Evolutionary conservation across 2,113 vertebrate species (phyloP).

Genomic region (Urocynchramus pylzowi): DNA sequence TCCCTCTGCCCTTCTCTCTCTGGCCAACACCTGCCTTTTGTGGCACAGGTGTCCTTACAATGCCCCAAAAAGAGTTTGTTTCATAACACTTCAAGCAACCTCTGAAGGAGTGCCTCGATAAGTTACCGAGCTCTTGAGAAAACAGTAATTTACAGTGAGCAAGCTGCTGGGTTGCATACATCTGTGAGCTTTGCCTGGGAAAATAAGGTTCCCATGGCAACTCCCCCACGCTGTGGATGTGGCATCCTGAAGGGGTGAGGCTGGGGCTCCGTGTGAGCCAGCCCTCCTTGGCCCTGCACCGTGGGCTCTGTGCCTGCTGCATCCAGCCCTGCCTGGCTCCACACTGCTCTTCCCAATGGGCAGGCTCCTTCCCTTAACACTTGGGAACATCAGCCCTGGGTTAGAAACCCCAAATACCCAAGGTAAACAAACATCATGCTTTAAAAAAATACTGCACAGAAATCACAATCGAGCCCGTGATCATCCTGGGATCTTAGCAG

Average conservation of each 20-base stretch:
- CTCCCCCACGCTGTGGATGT: conserved; percentile 23
- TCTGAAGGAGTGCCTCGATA: not conserved
- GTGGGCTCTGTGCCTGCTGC: not conserved
- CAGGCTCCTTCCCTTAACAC: not conserved
- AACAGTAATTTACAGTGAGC: conserved; percentile 50
- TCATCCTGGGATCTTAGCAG: not conserved
- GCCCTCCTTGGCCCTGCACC: not conserved
- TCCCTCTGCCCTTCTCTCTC: not conserved
- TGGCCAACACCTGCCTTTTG: not conserved
- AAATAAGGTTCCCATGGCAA: conserved; percentile 64
- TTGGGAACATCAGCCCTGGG: rapidly evolving
- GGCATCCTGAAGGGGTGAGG: conserved; percentile 25
- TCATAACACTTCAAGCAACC: conserved; percentile 45
- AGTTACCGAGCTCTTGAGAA: conserved; percentile 59
- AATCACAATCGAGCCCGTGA: not conserved
- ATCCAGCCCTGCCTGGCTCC: rapidly evolving
- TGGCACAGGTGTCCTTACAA: not conserved
- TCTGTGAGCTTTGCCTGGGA: conserved; percentile 58
- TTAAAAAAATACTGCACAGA: not conserved
- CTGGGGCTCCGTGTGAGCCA: rapidly evolving
- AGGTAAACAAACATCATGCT: not conserved
- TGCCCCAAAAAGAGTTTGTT: not conserved
- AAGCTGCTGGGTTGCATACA: conserved; percentile 57
- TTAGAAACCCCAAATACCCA: not conserved
- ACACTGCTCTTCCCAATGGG: rapidly evolving